Evolutionary conservation across 2,888 invertebrate species (phyloP).

Genomic region (Lochmaea capreae): DNA sequence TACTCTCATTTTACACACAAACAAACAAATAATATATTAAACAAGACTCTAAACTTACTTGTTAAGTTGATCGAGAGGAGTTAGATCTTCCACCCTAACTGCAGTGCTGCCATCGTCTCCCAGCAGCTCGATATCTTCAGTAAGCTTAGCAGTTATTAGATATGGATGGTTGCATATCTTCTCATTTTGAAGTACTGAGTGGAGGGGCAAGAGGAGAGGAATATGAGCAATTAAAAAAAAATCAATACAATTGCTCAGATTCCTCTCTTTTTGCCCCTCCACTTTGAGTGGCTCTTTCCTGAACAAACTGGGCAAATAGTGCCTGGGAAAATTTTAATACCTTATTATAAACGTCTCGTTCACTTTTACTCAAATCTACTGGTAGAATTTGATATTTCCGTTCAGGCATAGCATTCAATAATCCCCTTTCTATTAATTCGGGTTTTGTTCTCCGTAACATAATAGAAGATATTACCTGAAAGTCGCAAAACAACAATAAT

Average conservation of each 20-base stretch:
- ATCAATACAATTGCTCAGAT: too few species aligned
- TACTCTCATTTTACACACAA: too few species aligned
- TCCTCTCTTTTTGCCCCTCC: too few species aligned
- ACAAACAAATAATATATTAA: background rate
- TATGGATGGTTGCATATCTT: slow-evolving; percentile 93
- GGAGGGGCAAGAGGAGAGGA: too few species aligned
- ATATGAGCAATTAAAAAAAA: too few species aligned
- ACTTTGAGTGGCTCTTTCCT: too few species aligned
- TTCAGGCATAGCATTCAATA: slow-evolving; percentile 73
- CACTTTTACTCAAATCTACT: slow-evolving; percentile 76
- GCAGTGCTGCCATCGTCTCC: slow-evolving; percentile 30
- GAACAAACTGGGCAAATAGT: too few species aligned
- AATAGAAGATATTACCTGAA: slow-evolving; percentile 78
- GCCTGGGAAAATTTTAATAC: slow-evolving; percentile 78
- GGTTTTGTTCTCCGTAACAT: slow-evolving; percentile 90
- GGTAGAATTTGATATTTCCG: slow-evolving; percentile 70
- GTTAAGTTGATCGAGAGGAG: slow-evolving; percentile 74
- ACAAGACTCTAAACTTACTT: slow-evolving; percentile 69
- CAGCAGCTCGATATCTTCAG: slow-evolving; percentile 32
- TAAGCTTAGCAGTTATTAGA: slow-evolving; percentile 74
- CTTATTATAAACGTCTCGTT: slow-evolving; percentile 83
- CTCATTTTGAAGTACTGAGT: too few species aligned
- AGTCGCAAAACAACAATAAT: background rate
- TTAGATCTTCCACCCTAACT: slow-evolving; percentile 65
- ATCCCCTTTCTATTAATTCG: slow-evolving; percentile 77